Percentiles rank a stretch among this genome's conserved stretches.
Conservation (phyloP, 1,140 invertebrate genomes). For the silkworm (Bombyx mori) region ASM3026992v2 NC_085123.1:9057001-9057500, state of each 20-base stretch:
- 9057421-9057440: background rate
- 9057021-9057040: constrained; percentile 24
- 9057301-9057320: constrained; percentile 27
- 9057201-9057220: constrained; percentile 58
- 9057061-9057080: constrained; percentile 30
- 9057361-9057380: background rate
- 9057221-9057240: constrained; percentile 57
- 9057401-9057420: constrained; percentile 1
- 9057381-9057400: constrained; percentile 5
- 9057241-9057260: constrained; percentile 22
- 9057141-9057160: constrained; percentile 42
- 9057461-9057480: no score
- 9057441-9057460: no score
- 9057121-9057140: constrained; percentile 61
- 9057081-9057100: constrained; percentile 32
- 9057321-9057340: constrained; percentile 11
- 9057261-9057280: constrained; percentile 9
- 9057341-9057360: constrained; percentile 12
- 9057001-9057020: background rate
- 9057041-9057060: constrained; percentile 30
- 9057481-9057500: no score
- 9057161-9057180: constrained; percentile 66
- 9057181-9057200: constrained; percentile 57
- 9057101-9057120: constrained; percentile 64
- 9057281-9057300: constrained; percentile 23